phyloP scores from a whole-genome alignment of 1,140 invertebrate species.

The Cherax destructor region DNA sequence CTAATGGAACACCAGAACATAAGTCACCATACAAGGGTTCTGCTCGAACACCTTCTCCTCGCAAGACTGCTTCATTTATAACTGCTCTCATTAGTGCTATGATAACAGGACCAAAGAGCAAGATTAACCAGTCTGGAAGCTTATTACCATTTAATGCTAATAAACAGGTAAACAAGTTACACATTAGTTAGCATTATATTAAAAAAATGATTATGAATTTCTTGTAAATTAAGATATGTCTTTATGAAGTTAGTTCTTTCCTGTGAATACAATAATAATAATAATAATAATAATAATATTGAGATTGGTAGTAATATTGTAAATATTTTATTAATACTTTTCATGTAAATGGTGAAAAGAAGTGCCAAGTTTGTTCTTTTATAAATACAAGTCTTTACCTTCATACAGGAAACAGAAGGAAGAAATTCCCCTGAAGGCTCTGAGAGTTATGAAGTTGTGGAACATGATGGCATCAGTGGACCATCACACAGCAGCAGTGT shows the following conservation, averaged over 20 bases:
- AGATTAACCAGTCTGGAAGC: slow-evolving; percentile 16
- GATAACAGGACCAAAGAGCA: slow-evolving; percentile 36
- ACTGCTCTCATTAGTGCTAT: slow-evolving; percentile 66
- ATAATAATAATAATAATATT: too few species aligned
- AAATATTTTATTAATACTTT: slow-evolving; percentile 6
- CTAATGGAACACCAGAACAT: slow-evolving; percentile 67
- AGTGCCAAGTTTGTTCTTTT: neutral
- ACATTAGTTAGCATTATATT: neutral
- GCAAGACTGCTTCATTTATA: slow-evolving; percentile 70
- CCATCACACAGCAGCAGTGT: neutral
- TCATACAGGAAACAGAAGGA: slow-evolving; percentile 52
- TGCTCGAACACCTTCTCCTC: slow-evolving; percentile 51
- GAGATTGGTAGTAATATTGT: too few species aligned
- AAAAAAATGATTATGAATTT: too few species aligned
- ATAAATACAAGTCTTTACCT: neutral
- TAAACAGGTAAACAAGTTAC: neutral
- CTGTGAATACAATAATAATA: too few species aligned
- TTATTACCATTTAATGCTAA: slow-evolving; percentile 6
- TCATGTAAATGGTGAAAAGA: neutral
- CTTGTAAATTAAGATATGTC: too few species aligned
- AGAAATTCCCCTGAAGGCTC: slow-evolving; percentile 68
- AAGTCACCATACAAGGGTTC: slow-evolving; percentile 54
- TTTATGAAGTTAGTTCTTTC: too few species aligned
- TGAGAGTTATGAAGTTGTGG: slow-evolving; percentile 51
- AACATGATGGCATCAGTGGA: slow-evolving; percentile 22